phyloP scores from a whole-genome alignment of 2,797 vertebrate species.

The Sebastes steindachneri region DNA sequence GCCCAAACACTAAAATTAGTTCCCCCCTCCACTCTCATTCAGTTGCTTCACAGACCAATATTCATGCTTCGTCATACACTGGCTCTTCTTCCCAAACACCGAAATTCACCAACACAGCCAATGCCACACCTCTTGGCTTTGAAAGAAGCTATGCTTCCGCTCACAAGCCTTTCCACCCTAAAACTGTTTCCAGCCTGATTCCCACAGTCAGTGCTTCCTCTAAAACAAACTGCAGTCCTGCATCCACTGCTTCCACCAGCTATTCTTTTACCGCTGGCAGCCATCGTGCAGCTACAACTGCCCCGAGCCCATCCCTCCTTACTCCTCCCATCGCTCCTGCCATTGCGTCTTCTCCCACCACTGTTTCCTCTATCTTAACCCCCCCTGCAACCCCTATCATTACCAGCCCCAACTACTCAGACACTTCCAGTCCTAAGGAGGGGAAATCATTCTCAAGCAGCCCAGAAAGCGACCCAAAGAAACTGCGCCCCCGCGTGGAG shows the following conservation, averaged over 20 bases:
- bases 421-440: constrained; percentile 20
- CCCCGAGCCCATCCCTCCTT: not conserved
- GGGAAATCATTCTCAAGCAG: constrained; percentile 48
- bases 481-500: constrained; percentile 15
- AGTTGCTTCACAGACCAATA: constrained; percentile 11
- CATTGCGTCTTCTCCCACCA: constrained; percentile 18
- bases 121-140: constrained; percentile 59
- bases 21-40: constrained; percentile 16
- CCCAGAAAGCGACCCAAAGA: constrained; percentile 57
- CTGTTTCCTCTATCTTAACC: constrained; percentile 47
- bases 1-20: constrained; percentile 15
- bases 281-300: not conserved
- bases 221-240: constrained; percentile 30
- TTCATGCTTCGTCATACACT: not conserved
- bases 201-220: constrained; percentile 10
- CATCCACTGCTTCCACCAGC: not conserved
- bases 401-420: constrained; percentile 36
- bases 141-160: constrained; percentile 56
- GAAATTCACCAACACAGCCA: constrained; percentile 21
- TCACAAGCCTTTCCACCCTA: constrained; percentile 39
- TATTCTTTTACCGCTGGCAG: not conserved
- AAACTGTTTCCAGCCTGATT: constrained; percentile 30
- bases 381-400: constrained; percentile 59
- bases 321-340: not conserved
- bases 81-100: constrained; percentile 17